Percentiles rank a stretch among this genome's conserved stretches.
Conservation (phyloP, 2,888 invertebrate genomes). For the Xylocampa areola region DNA sequence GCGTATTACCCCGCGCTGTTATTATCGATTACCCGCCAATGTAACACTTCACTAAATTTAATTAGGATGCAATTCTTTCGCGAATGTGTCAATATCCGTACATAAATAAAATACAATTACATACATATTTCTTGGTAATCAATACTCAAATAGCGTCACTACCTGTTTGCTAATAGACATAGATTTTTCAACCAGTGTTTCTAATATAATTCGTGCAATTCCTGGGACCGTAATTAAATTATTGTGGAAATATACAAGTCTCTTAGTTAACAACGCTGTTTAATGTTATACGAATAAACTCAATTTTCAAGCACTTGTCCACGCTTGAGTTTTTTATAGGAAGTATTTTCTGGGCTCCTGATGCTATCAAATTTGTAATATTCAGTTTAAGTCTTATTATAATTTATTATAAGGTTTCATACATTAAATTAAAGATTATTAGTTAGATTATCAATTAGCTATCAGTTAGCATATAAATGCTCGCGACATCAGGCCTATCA, state of each 20-base stretch:
- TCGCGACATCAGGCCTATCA: no score
- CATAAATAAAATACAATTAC: slow-evolving; percentile 13
- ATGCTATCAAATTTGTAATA: no score
- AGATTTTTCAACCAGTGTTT: slow-evolving; percentile 15
- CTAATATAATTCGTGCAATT: slow-evolving; percentile 14
- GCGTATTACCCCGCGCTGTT: slow-evolving; percentile 76
- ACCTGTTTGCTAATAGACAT: slow-evolving; percentile 39
- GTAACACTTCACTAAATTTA: slow-evolving; percentile 73
- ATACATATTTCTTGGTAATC: slow-evolving; percentile 45
- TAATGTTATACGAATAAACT: slow-evolving; percentile 9
- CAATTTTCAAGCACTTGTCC: no score
- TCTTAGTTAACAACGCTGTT: slow-evolving; percentile 5
- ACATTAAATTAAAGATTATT: no score
- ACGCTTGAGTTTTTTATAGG: no score
- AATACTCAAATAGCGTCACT: slow-evolving; percentile 47
- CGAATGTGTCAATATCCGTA: slow-evolving; percentile 28
- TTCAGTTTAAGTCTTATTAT: no score
- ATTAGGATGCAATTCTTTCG: slow-evolving; percentile 67
- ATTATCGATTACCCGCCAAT: slow-evolving; percentile 83
- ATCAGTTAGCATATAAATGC: no score
- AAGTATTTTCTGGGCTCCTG: no score
- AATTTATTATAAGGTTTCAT: no score
- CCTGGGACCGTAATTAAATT: slow-evolving; percentile 40
- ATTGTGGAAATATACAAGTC: slow-evolving; percentile 11
- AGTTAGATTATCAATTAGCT: no score